phyloP scores from a whole-genome alignment of 2,888 invertebrate species.

The Drosophila ustulata region DNA sequence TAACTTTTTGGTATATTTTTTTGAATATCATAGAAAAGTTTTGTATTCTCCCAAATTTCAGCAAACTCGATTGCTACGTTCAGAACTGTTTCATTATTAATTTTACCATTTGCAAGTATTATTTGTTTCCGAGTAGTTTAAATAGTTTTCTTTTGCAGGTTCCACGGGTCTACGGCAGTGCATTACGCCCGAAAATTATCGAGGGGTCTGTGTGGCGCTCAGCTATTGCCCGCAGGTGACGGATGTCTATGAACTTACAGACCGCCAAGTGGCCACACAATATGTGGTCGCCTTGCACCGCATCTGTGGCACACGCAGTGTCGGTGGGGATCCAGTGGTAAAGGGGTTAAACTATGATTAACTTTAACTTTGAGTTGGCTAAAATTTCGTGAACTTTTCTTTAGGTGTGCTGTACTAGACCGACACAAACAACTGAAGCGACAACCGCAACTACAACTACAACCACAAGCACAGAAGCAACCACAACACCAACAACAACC shows the following conservation, averaged over 20 bases:
- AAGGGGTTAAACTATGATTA: constrained; percentile 17
- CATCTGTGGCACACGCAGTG: constrained; percentile 79
- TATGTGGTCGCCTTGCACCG: constrained; percentile 79
- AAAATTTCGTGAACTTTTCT: background rate
- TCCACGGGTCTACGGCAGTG: constrained; percentile 57
- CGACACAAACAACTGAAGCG: constrained; percentile 27
- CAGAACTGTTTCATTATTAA: background rate
- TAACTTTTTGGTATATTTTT: too few species aligned
- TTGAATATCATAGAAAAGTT: too few species aligned
- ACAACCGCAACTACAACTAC: constrained; percentile 28
- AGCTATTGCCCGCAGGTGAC: constrained; percentile 80
- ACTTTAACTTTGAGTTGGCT: background rate
- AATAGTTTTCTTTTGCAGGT: constrained; percentile 30
- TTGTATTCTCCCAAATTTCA: too few species aligned
- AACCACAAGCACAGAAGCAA: constrained; percentile 8
- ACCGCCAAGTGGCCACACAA: constrained; percentile 67
- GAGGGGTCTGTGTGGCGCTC: constrained; percentile 81
- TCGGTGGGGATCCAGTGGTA: constrained; percentile 83
- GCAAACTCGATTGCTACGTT: background rate
- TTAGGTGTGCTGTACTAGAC: constrained; percentile 81
- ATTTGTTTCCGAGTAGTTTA: constrained; percentile 2
- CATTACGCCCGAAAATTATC: constrained; percentile 80
- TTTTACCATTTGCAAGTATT: background rate
- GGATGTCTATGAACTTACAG: constrained; percentile 70
- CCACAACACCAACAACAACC: constrained; percentile 16